phyloP scores from a whole-genome alignment of 2,113 vertebrate genomes.

The Centropus unirufus region DNA sequence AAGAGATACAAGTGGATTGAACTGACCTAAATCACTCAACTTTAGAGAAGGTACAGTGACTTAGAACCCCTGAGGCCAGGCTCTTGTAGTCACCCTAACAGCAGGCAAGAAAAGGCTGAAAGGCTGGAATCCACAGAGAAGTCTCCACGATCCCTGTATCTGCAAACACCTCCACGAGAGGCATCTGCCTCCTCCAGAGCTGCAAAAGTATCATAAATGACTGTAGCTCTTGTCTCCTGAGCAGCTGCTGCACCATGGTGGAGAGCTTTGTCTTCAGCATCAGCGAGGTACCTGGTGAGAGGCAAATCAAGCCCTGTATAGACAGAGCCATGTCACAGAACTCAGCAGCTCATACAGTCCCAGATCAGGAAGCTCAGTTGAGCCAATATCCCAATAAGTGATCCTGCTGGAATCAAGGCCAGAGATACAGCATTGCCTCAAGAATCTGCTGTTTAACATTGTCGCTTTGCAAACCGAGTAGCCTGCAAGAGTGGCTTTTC shows the following conservation, averaged over 20 bases:
- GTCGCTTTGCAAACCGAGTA: neutral
- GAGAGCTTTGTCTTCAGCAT: neutral
- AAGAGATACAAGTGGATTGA: neutral
- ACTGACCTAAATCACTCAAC: neutral
- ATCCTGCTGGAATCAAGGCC: neutral
- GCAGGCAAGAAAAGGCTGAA: neutral
- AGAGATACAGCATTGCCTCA: neutral
- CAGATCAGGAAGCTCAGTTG: neutral
- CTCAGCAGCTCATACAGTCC: neutral
- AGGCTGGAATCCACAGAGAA: neutral
- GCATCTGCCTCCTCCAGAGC: neutral
- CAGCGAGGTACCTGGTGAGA: neutral
- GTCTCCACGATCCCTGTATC: neutral
- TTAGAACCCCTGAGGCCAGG: neutral
- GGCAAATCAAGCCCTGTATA: neutral
- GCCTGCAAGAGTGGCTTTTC: neutral
- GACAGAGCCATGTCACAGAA: neutral
- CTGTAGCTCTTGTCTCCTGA: neutral
- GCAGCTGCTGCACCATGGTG: neutral
- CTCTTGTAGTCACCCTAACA: neutral
- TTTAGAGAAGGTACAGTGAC: neutral
- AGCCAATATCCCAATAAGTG: neutral
- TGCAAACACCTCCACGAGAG: neutral
- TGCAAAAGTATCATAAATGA: neutral
- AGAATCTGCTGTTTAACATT: accelerated